Evolutionary conservation across 2,888 invertebrate species (phyloP).

Genomic region (Drosophila prostipennis): DNA sequence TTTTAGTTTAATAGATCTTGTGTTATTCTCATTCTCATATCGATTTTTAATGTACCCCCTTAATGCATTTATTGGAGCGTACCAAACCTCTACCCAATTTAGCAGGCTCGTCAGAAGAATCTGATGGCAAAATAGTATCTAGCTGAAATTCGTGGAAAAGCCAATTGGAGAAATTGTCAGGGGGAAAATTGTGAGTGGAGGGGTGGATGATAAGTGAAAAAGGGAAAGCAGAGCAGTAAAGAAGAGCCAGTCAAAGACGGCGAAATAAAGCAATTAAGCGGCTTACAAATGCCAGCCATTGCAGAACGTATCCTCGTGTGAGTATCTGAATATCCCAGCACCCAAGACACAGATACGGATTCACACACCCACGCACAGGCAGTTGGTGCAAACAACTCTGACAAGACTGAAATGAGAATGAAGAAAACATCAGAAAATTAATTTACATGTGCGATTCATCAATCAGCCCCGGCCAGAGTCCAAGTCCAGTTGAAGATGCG

Average conservation of each 20-base stretch:
- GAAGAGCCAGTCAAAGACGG: constrained; percentile 53
- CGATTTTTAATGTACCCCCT: not conserved
- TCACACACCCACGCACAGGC: constrained; percentile 14
- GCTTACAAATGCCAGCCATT: constrained; percentile 72
- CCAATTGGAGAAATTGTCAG: constrained; percentile 40
- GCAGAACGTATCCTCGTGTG: constrained; percentile 16
- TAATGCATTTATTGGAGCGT: not conserved
- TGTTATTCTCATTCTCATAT: not conserved
- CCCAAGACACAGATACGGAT: constrained; percentile 10
- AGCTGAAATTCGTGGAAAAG: constrained; percentile 49
- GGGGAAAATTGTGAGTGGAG: not conserved
- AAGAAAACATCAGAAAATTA: constrained; percentile 78
- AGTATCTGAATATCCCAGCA: constrained; percentile 24
- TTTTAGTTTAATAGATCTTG: no score
- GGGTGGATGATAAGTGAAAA: not conserved
- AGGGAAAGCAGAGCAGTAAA: not conserved
- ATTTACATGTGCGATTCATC: constrained; percentile 81
- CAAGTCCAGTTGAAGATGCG: constrained; percentile 46
- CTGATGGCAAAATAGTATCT: constrained; percentile 24
- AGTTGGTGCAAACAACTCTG: constrained; percentile 63
- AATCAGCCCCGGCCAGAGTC: constrained; percentile 59
- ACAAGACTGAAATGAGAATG: constrained; percentile 69
- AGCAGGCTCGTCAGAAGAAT: constrained; percentile 17
- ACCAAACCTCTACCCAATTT: not conserved
- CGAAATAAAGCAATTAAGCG: constrained; percentile 80